Evolutionary conservation across 2,888 invertebrate genomes (phyloP).

Genomic region (Ametastegia equiseti): DNA sequence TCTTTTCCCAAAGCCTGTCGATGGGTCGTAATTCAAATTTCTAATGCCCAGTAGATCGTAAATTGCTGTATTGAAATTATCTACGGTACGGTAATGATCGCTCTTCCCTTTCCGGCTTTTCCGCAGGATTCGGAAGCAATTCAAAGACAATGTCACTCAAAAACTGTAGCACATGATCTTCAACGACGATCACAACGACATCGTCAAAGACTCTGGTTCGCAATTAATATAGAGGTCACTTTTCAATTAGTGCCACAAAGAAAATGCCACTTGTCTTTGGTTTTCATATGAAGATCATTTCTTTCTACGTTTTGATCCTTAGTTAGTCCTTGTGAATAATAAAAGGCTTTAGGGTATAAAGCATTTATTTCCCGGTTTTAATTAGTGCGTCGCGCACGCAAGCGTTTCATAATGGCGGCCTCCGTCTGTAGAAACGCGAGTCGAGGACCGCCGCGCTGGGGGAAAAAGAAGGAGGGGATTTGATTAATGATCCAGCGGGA

Average conservation of each 20-base stretch:
- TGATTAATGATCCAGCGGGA: constrained; percentile 73
- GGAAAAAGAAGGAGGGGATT: constrained; percentile 67
- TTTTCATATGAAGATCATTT: too few species aligned
- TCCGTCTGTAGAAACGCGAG: constrained; percentile 54
- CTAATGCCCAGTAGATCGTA: background rate
- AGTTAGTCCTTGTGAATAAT: background rate
- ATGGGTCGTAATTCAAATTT: constrained; percentile 52
- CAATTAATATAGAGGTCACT: background rate
- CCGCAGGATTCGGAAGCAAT: background rate
- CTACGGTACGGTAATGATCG: constrained; percentile 22
- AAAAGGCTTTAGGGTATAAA: constrained; percentile 51
- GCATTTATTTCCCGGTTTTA: constrained; percentile 75
- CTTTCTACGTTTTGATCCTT: background rate
- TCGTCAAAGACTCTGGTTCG: background rate
- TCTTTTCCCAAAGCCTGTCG: constrained; percentile 48
- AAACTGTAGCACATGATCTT: background rate
- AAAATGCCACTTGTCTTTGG: too few species aligned
- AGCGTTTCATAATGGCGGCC: constrained; percentile 72
- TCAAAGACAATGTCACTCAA: background rate
- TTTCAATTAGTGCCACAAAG: background rate
- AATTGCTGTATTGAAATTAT: constrained; percentile 16
- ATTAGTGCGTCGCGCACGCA: constrained; percentile 72
- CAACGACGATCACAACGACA: background rate
- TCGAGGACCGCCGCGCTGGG: background rate
- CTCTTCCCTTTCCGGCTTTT: background rate